A percentile compares a stretch with the other conserved stretches of the same genome.
Evolutionary conservation across 2,797 vertebrate species (phyloP).

Genomic region (Aotus griseimembra): DNA sequence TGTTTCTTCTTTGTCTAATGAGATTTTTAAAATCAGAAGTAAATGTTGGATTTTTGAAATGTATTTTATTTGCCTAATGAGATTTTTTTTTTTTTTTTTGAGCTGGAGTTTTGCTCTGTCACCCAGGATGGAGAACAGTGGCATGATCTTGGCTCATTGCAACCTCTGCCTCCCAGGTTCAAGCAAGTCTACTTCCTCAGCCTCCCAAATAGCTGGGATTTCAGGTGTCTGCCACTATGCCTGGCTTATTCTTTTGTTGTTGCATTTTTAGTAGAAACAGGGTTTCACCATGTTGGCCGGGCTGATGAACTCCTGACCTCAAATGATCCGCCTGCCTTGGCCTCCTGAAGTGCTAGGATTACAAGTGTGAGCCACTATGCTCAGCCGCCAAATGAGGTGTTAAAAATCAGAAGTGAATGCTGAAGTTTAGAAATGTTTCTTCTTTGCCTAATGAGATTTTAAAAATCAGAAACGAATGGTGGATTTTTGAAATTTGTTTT

Average conservation of each 20-base stretch:
- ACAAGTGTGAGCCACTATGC: background rate
- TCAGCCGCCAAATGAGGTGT: background rate
- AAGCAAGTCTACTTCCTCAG: background rate
- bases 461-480: background rate
- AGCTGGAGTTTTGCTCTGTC: background rate
- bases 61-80: background rate
- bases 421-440: no score
- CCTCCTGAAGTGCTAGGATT: background rate
- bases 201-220: background rate
- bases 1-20: background rate
- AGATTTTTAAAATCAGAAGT: background rate
- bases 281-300: background rate
- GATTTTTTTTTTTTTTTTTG: background rate
- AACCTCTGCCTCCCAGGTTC: background rate
- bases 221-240: accelerated
- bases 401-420: background rate
- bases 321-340: accelerated
- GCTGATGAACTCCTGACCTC: background rate
- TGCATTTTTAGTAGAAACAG: background rate
- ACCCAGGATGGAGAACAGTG: background rate
- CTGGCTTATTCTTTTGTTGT: background rate
- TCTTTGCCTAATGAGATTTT: background rate
- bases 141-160: background rate
- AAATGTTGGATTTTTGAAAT: background rate
- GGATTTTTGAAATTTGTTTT: background rate